phyloP scores from a whole-genome alignment of 2,113 vertebrate species.

The Tursiops truncatus region DNA sequence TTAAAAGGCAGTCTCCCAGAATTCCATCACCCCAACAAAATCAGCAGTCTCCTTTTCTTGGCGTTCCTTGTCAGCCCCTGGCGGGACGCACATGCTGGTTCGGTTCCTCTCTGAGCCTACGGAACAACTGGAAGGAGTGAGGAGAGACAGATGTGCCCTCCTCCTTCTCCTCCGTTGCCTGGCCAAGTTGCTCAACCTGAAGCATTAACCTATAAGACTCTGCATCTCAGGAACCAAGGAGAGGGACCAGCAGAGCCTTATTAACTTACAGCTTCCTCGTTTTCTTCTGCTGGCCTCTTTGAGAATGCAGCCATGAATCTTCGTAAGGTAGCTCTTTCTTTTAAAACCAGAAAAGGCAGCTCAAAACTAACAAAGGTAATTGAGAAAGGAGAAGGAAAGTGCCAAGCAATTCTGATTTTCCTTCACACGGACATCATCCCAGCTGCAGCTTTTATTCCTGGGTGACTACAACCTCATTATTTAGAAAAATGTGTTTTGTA shows the following conservation, averaged over 20 bases:
- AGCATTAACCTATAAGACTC: slow-evolving; percentile 60
- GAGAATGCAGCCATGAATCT: slow-evolving; percentile 42
- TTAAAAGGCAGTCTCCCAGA: neutral
- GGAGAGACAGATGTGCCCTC: neutral
- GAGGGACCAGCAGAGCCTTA: slow-evolving; percentile 58
- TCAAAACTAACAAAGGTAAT: slow-evolving; percentile 51
- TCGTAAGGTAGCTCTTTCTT: slow-evolving; percentile 52
- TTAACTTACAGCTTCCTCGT: slow-evolving; percentile 62
- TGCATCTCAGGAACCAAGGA: slow-evolving; percentile 43
- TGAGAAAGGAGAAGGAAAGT: slow-evolving; percentile 60
- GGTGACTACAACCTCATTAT: neutral
- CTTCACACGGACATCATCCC: neutral
- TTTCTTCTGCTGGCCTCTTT: slow-evolving; percentile 73
- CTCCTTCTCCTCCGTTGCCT: neutral
- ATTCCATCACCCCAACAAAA: neutral
- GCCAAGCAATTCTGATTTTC: slow-evolving; percentile 13
- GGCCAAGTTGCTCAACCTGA: slow-evolving; percentile 56
- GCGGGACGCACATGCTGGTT: rapidly evolving
- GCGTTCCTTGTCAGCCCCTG: neutral
- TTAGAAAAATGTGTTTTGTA: slow-evolving; percentile 53
- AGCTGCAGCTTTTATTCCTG: neutral
- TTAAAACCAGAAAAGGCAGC: slow-evolving; percentile 6
- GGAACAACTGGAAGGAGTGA: neutral
- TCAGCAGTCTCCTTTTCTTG: neutral
- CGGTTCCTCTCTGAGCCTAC: neutral